Base-by-base conservation (phyloP, 2,113 vertebrate species). In the Gyps fulvus region DNA sequence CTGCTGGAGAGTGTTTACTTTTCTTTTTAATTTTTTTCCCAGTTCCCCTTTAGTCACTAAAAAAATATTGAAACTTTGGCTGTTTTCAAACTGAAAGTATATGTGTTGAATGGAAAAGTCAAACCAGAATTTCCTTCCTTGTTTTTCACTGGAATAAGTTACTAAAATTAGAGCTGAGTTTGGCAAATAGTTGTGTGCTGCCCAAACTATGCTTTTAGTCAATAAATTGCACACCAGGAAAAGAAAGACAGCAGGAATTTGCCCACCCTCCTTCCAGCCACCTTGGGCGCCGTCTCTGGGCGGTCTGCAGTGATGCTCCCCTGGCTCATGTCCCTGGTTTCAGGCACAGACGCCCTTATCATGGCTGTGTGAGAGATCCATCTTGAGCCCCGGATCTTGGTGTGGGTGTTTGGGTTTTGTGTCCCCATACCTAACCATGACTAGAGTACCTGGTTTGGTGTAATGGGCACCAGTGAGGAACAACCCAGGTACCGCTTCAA, bases 271-370 rank as follows among this genome's bases (percentile, higher is more conserved):
- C 12, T 76, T 73, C 42, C 15, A 32, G 6, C 10, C 1, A 1
- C 13, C 40, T 54, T 55, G 34, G 21, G 14, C 0, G 0, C 13
- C 3, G 2, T 19, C 15, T 54, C 47, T 0, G 2, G 25, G n/a
- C 1, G 1, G 27, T 47, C 21, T 62, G 66, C 0, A 0, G 25
- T 70, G 76, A 49, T 50, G 18, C 1, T 67, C 4, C 29, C 5
- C 6, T 15, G 13, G 14, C 18, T 87, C n/a, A 45, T 1, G 5
- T 25, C n/a, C 27, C 22, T 42, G 19, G 32, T 43, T 89, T 65
- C 47, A 67, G 55, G 21, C 4, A 6, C 27, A 86, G 45, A 14
- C 0, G 0, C 12, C 34, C 13, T 69, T 49, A 45, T 12, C 1
- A 1, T 9, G 6, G 18, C 26, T 25, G 16, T 27, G 38, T 20